Conservation (phyloP, 1,140 invertebrate species). For the Euura saliciscinereae region DNA sequence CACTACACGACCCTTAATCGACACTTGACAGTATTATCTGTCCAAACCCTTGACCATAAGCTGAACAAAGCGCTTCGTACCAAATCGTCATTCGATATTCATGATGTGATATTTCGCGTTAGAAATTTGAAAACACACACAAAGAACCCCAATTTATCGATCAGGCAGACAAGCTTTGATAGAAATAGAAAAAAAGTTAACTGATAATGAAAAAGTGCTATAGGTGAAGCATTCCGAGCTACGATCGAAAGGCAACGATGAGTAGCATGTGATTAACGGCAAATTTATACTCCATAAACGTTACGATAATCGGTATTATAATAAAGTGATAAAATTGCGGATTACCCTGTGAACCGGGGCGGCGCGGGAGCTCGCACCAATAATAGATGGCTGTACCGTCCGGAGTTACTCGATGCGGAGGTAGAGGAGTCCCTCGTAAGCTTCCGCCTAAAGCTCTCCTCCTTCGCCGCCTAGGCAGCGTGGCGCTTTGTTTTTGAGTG, state of each 20-base stretch:
- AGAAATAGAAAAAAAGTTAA: neutral
- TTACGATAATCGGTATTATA: neutral
- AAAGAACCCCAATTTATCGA: neutral
- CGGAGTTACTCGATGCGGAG: constrained; percentile 76
- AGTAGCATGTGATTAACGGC: neutral
- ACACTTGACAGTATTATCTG: neutral
- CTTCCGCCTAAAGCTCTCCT: constrained; percentile 49
- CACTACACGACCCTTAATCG: constrained; percentile 4
- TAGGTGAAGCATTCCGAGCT: neutral
- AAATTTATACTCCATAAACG: no score
- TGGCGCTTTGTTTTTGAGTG: constrained; percentile 49
- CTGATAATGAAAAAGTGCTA: neutral
- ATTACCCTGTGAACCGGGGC: constrained; percentile 60
- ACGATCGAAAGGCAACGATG: neutral
- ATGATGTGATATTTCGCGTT: no score
- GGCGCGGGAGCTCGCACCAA: constrained; percentile 74
- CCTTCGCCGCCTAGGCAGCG: constrained; percentile 51
- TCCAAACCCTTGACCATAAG: neutral
- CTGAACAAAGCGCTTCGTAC: neutral
- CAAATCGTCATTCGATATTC: neutral
- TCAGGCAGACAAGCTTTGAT: neutral
- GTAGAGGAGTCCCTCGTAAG: constrained; percentile 56
- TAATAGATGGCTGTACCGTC: constrained; percentile 84
- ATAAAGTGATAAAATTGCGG: constrained; percentile 18
- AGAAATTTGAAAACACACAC: no score